Base-by-base conservation (phyloP, 2,888 invertebrate genomes). In the Dryomyza anilis region DNA sequence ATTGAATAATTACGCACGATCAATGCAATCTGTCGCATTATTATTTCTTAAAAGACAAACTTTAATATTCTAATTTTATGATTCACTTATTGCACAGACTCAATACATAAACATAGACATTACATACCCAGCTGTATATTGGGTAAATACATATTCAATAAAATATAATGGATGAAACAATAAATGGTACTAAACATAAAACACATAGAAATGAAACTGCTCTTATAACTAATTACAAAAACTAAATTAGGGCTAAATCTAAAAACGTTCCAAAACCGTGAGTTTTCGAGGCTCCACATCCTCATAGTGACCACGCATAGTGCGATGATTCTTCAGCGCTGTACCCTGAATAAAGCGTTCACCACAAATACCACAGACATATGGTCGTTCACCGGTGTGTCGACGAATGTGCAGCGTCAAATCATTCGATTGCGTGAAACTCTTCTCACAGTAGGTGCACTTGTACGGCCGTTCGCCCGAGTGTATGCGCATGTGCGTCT, bases 371-470 rank as follows among this genome's bases (percentile, higher is more conserved):
- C 75, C 75, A 30, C 79, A 79, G 14, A 66, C 67, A 55, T 71
- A 73, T 2, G 73, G 73, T 1, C 73, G 66, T 68, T 79, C 79
- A 8, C 90, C 91, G 0, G 91, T 91, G 75, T 91, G 91, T 0
- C 90, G 84, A 0, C 90, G 85, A 73, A 90, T 87, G 76, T 91
- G 91, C 16, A 91, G 77, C 0, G 89, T 89, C 56, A 91, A 81
- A 74, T 91, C 90, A 77, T 91, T 90, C 58, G 90, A 90, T 78
- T 91, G 91, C 0, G 90, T 89, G 77, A 91, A 91, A 27, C 81
- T 80, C 66, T 81, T 82, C 25, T 81, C 81, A 60, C 84, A 84
- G 55, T 80, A 87, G 2, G 86, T 85, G 70, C 88, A 88, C 72
- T 87, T 87, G 77, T 88, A 88, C 0, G 88, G 88, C 30, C 86